Conservation (phyloP, 2,797 vertebrate species). For the Pangasius larnaudii region DNA sequence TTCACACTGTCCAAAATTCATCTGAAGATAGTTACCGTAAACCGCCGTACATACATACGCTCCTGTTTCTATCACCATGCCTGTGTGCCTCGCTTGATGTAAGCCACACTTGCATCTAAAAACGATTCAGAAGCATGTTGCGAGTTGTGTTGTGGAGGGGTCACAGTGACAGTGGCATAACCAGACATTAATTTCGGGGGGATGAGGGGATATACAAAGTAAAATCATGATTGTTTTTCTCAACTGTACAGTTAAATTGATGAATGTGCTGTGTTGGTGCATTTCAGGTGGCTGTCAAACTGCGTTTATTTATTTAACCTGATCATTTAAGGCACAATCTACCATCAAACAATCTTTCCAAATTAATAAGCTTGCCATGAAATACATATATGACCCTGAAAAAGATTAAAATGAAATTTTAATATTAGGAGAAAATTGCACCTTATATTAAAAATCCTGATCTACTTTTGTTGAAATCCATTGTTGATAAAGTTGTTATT, state of each 20-base stretch:
- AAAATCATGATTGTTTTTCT: background rate
- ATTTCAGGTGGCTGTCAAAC: background rate
- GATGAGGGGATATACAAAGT: too few relatives aligned
- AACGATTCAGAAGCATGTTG: too few relatives aligned
- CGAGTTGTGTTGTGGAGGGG: too few relatives aligned
- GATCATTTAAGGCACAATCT: background rate
- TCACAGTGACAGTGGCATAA: too few relatives aligned
- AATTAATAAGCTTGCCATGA: background rate
- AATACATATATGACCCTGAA: background rate
- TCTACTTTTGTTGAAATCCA: background rate
- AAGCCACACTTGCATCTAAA: background rate
- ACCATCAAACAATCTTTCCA: background rate
- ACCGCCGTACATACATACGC: too few relatives aligned
- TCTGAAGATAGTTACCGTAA: background rate
- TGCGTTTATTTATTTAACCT: background rate
- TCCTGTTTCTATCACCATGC: background rate
- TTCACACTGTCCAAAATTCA: background rate
- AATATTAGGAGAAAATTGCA: background rate
- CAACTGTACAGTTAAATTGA: background rate
- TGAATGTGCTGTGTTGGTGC: background rate
- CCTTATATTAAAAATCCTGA: background rate
- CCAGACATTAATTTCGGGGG: too few relatives aligned
- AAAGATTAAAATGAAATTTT: background rate
- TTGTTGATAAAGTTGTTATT: background rate
- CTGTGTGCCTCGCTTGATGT: background rate